Percentiles rank a stretch among this genome's conserved stretches.
Evolutionary conservation across 2,797 vertebrate species (phyloP).

Genomic region (Nannoperca obscura): DNA sequence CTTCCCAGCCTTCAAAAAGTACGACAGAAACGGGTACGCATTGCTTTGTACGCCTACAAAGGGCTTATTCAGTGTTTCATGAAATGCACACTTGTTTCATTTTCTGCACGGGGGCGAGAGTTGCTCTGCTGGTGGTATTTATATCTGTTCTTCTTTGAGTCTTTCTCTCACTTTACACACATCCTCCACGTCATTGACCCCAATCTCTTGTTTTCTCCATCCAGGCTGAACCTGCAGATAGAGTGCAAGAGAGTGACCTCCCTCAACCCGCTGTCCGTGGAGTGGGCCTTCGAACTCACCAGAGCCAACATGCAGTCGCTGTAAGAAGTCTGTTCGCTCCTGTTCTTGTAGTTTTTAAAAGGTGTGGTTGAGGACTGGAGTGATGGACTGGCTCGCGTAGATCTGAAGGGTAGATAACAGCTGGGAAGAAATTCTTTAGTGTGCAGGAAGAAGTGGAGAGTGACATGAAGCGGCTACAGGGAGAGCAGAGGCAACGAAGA

Average conservation of each 20-base stretch:
- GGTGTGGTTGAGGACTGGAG: slow-evolving; percentile 8
- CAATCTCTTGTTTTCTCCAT: slow-evolving; percentile 28
- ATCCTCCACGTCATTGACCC: background rate
- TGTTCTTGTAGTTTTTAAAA: background rate
- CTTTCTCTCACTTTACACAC: background rate
- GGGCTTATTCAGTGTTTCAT: slow-evolving; percentile 27
- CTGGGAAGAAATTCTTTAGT: slow-evolving; percentile 8
- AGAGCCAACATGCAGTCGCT: slow-evolving; percentile 95
- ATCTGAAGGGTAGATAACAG: slow-evolving; percentile 9
- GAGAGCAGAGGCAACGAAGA: slow-evolving; percentile 5
- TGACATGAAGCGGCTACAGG: slow-evolving; percentile 7
- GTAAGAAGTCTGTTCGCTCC: slow-evolving; percentile 81
- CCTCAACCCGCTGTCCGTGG: slow-evolving; percentile 90
- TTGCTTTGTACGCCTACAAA: slow-evolving; percentile 26
- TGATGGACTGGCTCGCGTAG: background rate
- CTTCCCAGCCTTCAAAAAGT: slow-evolving; percentile 96
- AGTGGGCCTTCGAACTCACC: slow-evolving; percentile 96
- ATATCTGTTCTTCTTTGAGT: slow-evolving; percentile 2
- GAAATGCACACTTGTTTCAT: slow-evolving; percentile 35
- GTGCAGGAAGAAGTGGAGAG: slow-evolving; percentile 9
- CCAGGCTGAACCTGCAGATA: slow-evolving; percentile 92
- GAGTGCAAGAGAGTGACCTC: slow-evolving; percentile 91
- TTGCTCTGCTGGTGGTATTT: slow-evolving; percentile 14
- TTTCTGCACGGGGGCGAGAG: slow-evolving; percentile 1
- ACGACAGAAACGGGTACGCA: slow-evolving; percentile 95